A percentile compares a stretch with the other conserved stretches of the same genome.
Conservation (phyloP, 2,113 vertebrate genomes). For the Paratilapia polleni region DNA sequence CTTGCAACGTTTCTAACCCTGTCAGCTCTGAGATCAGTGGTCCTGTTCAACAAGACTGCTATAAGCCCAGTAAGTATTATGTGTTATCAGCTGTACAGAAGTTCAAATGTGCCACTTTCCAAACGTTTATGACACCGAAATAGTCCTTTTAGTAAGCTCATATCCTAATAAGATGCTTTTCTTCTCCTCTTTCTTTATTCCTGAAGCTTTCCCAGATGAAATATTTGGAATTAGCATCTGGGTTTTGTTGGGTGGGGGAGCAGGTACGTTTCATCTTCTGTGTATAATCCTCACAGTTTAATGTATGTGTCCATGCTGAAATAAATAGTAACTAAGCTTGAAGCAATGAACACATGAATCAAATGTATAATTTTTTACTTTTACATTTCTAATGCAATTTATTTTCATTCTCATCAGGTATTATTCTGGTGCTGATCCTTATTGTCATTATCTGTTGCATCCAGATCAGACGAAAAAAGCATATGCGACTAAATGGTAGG, state of each 20-base stretch:
- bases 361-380: not conserved
- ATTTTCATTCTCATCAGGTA: conserved; percentile 28
- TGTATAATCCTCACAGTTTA: accelerated
- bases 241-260: conserved; percentile 40
- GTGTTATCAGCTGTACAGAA: not conserved
- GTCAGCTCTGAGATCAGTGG: not conserved
- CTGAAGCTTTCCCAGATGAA: accelerated
- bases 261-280: conserved; percentile 35
- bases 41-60: accelerated
- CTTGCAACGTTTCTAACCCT: not conserved
- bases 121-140: not conserved
- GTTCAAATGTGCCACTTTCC: too few relatives aligned
- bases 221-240: conserved; percentile 31
- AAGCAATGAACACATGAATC: not conserved
- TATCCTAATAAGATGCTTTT: not conserved
- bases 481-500: not conserved
- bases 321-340: not conserved
- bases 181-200: not conserved
- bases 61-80: not conserved
- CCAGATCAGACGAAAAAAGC: not conserved
- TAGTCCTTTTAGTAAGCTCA: too few relatives aligned
- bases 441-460: conserved; percentile 44
- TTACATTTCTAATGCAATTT: accelerated
- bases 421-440: conserved; percentile 54
- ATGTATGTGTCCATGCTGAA: not conserved